phyloP scores from a whole-genome alignment of 1,140 invertebrate species.

The Danaus melanippus region DNA sequence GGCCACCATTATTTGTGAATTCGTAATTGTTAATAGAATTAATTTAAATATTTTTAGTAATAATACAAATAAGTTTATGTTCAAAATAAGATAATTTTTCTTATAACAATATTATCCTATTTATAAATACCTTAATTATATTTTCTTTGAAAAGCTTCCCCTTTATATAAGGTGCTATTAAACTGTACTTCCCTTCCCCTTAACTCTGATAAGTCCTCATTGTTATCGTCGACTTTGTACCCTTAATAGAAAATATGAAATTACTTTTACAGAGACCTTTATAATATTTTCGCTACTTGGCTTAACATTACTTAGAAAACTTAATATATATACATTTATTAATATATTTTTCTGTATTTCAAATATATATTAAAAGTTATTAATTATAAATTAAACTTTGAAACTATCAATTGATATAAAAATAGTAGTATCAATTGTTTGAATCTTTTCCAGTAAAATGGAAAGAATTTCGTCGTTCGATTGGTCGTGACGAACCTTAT shows the following conservation, averaged over 20 bases:
- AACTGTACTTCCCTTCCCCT: conserved; percentile 14
- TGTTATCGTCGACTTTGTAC: conserved; percentile 31
- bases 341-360: conserved; percentile 2
- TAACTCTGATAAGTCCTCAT: conserved; percentile 20
- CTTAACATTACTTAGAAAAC: too few relatives aligned
- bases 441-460: conserved; percentile 22
- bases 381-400: too few relatives aligned
- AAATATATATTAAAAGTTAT: too few relatives aligned
- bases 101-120: conserved; percentile 2
- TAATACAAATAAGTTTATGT: too few relatives aligned
- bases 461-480: conserved; percentile 24
- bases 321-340: too few relatives aligned
- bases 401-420: too few relatives aligned
- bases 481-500: conserved; percentile 28
- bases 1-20: too few relatives aligned
- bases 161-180: conserved; percentile 20
- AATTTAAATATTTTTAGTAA: too few relatives aligned
- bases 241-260: conserved; percentile 37
- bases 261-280: too few relatives aligned
- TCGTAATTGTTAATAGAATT: too few relatives aligned
- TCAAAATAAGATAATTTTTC: too few relatives aligned
- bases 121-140: conserved; percentile 8
- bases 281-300: too few relatives aligned
- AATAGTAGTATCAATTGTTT: conserved; percentile 9
- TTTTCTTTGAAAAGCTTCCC: conserved; percentile 14